Evolutionary conservation across 2,888 invertebrate species (phyloP).

Genomic region (Prenolepis imparis): DNA sequence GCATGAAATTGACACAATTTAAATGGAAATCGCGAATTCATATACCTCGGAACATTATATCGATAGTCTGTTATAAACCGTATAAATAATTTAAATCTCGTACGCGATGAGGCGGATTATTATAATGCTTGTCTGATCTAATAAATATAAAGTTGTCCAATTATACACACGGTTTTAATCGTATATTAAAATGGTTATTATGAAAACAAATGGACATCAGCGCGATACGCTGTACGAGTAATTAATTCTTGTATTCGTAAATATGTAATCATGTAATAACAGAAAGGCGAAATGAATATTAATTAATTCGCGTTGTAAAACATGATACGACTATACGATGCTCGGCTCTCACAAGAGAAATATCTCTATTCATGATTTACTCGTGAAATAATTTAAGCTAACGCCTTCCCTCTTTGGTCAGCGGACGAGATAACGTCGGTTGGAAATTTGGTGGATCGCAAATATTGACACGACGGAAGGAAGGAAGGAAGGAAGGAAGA

Average conservation of each 20-base stretch:
- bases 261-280: neutral
- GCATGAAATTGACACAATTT: slow-evolving; percentile 32
- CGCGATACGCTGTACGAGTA: neutral
- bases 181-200: slow-evolving; percentile 9
- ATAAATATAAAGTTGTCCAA: slow-evolving; percentile 17
- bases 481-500: neutral
- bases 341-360: neutral
- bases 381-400: slow-evolving; percentile 38
- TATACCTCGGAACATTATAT: neutral
- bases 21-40: slow-evolving; percentile 28
- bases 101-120: slow-evolving; percentile 16
- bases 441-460: slow-evolving; percentile 33
- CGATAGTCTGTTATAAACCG: neutral
- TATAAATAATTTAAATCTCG: slow-evolving; percentile 29
- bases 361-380: neutral
- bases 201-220: slow-evolving; percentile 13
- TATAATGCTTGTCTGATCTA: neutral
- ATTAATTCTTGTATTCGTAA: slow-evolving; percentile 16
- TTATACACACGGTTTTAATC: slow-evolving; percentile 11
- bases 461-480: slow-evolving; percentile 40
- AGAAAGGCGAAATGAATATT: neutral
- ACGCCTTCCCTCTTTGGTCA: slow-evolving; percentile 19
- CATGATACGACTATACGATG: neutral
- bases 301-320: neutral
- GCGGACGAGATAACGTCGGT: slow-evolving; percentile 18